Percentiles rank a stretch among this genome's conserved stretches.
phyloP scores from a whole-genome alignment of 2,888 invertebrate species.

The Ophion ellenae region DNA sequence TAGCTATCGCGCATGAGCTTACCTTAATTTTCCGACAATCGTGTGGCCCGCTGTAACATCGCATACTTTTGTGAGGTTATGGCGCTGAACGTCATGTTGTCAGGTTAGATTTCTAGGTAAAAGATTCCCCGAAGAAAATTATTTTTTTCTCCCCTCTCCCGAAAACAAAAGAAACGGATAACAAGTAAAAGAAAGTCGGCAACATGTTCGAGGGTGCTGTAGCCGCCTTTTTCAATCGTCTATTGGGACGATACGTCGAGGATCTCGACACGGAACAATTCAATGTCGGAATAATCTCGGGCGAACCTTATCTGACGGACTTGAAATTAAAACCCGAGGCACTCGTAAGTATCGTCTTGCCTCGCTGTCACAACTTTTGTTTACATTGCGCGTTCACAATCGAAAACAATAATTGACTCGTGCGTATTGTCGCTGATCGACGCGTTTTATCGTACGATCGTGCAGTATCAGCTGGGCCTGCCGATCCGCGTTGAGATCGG shows the following conservation, averaged over 20 bases:
- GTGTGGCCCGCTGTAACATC: slow-evolving; percentile 15
- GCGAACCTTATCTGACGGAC: slow-evolving; percentile 91
- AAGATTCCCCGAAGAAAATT: slow-evolving; percentile 12
- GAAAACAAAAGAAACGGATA: background rate
- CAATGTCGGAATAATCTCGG: slow-evolving; percentile 93
- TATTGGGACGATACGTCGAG: slow-evolving; percentile 92
- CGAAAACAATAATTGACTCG: background rate
- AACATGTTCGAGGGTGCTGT: slow-evolving; percentile 92
- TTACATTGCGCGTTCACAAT: too few relatives aligned
- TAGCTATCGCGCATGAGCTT: slow-evolving; percentile 64
- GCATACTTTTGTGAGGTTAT: slow-evolving; percentile 64
- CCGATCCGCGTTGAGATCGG: slow-evolving; percentile 93
- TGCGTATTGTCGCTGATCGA: background rate
- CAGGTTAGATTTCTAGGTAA: slow-evolving; percentile 58
- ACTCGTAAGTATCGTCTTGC: slow-evolving; percentile 86
- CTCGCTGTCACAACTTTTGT: background rate
- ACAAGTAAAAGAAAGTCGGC: slow-evolving; percentile 5
- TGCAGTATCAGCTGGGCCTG: slow-evolving; percentile 91
- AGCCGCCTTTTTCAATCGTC: slow-evolving; percentile 91
- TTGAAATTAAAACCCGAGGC: slow-evolving; percentile 92
- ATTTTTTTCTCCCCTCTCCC: slow-evolving; percentile 20
- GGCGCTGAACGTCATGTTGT: slow-evolving; percentile 46
- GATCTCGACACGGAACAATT: slow-evolving; percentile 93
- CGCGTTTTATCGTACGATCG: background rate
- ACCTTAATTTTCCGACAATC: slow-evolving; percentile 17